Evolutionary conservation across 2,888 invertebrate genomes (phyloP).

Genomic region (Teinopalpus imperialis): DNA sequence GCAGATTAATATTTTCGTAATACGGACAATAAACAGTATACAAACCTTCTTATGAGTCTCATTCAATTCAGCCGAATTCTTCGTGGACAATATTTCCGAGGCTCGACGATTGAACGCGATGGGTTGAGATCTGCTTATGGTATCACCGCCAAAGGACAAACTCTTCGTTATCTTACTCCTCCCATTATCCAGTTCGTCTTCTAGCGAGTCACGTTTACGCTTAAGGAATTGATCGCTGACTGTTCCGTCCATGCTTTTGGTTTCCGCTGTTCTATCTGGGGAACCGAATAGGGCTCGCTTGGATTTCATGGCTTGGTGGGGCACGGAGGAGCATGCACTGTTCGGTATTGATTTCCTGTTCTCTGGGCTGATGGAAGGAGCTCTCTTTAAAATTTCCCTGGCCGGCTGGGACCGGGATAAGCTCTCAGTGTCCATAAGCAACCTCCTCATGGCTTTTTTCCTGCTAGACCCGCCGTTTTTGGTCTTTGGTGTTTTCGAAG

Average conservation of each 20-base stretch:
- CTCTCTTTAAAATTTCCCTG: slow-evolving; percentile 85
- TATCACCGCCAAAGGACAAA: slow-evolving; percentile 80
- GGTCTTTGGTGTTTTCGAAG: slow-evolving; percentile 76
- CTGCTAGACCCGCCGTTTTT: slow-evolving; percentile 84
- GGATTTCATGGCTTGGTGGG: slow-evolving; percentile 79
- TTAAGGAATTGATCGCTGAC: slow-evolving; percentile 61
- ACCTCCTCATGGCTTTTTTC: slow-evolving; percentile 77
- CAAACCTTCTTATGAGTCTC: slow-evolving; percentile 84
- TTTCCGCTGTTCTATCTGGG: slow-evolving; percentile 71
- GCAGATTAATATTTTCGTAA: too few species aligned
- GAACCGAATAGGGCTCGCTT: slow-evolving; percentile 86
- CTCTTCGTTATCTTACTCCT: slow-evolving; percentile 80
- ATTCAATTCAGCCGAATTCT: slow-evolving; percentile 75
- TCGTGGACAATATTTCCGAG: slow-evolving; percentile 56
- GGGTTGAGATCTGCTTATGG: slow-evolving; percentile 45
- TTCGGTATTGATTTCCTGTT: slow-evolving; percentile 54
- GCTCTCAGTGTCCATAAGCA: slow-evolving; percentile 66
- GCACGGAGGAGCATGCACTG: slow-evolving; percentile 60
- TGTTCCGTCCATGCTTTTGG: slow-evolving; percentile 63
- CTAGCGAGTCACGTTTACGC: slow-evolving; percentile 73
- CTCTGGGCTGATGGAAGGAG: slow-evolving; percentile 88
- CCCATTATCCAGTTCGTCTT: slow-evolving; percentile 53
- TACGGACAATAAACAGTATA: not conserved
- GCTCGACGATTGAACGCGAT: slow-evolving; percentile 56
- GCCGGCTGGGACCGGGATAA: slow-evolving; percentile 62